Base-by-base conservation (phyloP, 92 coral and sea anemone species). In the Palythoa heliodiscus region DNA sequence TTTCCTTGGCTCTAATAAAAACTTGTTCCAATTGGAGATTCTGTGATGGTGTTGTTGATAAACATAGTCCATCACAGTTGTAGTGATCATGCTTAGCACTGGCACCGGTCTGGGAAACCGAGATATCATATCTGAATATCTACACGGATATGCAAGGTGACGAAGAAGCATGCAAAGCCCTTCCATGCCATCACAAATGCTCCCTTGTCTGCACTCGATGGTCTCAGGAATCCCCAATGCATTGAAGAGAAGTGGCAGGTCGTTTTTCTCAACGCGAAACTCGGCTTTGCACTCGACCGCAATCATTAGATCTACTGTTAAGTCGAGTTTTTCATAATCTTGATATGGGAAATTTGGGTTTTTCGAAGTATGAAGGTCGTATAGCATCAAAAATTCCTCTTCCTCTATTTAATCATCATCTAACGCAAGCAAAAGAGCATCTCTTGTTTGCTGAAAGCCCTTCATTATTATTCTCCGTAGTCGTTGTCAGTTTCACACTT, bases 1-100 rank as follows among this genome's bases (percentile, higher is more conserved):
- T 71, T 71, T 71, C 75, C 54, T 71, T 71, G 75, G 75, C 75
- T 71, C 75, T 17, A 38, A 71, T 16, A 71, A 71, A 71, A 71
- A 71, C 53, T 54, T 71, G 52, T 71, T 71, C 75, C 75, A 69
- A 8, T 69, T 3, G 73, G 47, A 69, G 73, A 69, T 69, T 69
- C 73, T 69, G 73, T 69, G 73, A 69, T 24, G 43, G 43, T 69
- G 43, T 69, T 69, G 43, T 69, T 69, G 73, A 69, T 69, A 69
- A 29, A 71, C 75, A 71, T 38, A 70, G 74, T 71, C 47, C 47
- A 37, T 71, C 7, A 71, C 70, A 64, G 70, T 64, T 64, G 23
- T 64, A 24, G 70, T 64, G 70, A 64, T 64, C 70, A 64, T 64
- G 70, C 70, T 64, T 55, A 55, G 61, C 61, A 55, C 61, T 55